Conservation (phyloP, 2,797 vertebrate genomes). For the Tiaroga cobitis region DNA sequence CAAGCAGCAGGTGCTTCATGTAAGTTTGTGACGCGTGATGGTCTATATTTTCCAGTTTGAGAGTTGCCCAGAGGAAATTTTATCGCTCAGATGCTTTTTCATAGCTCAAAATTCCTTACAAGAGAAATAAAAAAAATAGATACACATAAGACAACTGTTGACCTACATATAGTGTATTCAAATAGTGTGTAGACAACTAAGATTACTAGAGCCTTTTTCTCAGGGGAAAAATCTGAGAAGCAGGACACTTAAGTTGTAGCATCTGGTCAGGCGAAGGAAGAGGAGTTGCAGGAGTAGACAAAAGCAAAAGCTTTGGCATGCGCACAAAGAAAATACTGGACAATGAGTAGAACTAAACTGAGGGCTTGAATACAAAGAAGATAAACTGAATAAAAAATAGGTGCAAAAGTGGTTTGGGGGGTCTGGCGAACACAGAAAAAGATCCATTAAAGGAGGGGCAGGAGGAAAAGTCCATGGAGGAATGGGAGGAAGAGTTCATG, state of each 20-base stretch:
- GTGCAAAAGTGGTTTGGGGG: background rate
- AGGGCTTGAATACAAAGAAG: background rate
- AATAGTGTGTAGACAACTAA: background rate
- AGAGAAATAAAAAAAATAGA: background rate
- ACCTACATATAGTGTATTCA: background rate
- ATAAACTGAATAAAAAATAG: background rate
- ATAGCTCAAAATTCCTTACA: background rate
- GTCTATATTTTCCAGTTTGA: constrained; percentile 11
- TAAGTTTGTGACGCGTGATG: background rate
- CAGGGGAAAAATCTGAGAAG: background rate
- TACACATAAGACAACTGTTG: background rate
- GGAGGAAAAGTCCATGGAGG: too few species aligned
- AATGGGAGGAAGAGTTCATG: too few species aligned
- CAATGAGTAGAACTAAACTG: background rate
- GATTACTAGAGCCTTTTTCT: background rate
- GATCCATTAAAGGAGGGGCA: too few species aligned
- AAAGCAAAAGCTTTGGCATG: background rate
- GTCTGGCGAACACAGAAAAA: too few species aligned
- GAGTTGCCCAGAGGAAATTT: background rate
- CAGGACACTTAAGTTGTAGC: background rate
- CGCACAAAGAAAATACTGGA: background rate
- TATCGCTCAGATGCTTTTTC: background rate
- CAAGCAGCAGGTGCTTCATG: constrained; percentile 11
- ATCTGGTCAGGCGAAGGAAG: too few species aligned
- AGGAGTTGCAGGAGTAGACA: background rate